phyloP scores from a whole-genome alignment of 2,113 vertebrate species.

The Prinia subflava region DNA sequence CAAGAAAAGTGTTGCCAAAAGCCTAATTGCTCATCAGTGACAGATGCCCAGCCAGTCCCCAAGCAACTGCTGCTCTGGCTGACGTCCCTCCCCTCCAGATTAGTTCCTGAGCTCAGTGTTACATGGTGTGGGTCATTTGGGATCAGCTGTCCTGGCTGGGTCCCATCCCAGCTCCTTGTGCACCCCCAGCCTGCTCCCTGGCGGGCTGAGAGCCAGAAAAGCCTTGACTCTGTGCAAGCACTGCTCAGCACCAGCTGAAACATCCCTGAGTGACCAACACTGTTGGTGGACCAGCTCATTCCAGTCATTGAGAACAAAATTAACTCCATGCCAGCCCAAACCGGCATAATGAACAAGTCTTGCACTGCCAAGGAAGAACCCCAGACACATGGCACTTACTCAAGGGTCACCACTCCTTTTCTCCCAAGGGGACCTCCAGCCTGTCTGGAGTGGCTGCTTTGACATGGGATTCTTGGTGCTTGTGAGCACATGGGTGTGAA shows the following conservation, averaged over 20 bases:
- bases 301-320: neutral
- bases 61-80: neutral
- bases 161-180: neutral
- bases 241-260: neutral
- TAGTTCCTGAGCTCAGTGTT: neutral
- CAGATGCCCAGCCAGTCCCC: neutral
- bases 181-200: neutral
- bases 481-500: rapidly evolving
- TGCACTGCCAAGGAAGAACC: neutral
- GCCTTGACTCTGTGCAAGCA: rapidly evolving
- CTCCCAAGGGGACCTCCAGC: neutral
- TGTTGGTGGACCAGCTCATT: too few relatives aligned
- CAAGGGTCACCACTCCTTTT: neutral
- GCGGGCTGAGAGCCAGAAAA: neutral
- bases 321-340: neutral
- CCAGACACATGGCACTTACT: neutral
- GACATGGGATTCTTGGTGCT: neutral
- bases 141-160: rapidly evolving
- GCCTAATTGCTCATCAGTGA: neutral
- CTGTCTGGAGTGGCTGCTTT: neutral
- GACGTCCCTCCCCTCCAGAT: neutral
- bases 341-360: neutral
- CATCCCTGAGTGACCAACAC: neutral
- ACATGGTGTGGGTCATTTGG: neutral
- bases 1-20: neutral